Evolutionary conservation across 2,888 invertebrate genomes (phyloP).

Genomic region (Brachyopa scutellaris): DNA sequence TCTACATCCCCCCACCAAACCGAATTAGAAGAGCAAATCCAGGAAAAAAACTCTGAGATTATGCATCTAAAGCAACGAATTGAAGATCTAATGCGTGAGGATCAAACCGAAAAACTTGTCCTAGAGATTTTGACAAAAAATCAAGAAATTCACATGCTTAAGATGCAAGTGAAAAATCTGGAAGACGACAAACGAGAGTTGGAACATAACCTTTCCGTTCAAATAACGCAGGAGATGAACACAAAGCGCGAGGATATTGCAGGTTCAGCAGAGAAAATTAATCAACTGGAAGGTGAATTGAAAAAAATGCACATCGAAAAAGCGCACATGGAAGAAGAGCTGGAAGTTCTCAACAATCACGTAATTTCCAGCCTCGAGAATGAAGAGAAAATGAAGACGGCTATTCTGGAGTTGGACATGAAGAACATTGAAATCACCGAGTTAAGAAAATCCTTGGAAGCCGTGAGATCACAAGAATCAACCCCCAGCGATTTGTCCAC

Average conservation of each 20-base stretch:
- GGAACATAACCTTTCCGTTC: slow-evolving; percentile 78
- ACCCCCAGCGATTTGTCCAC: slow-evolving; percentile 73
- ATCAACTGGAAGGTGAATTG: slow-evolving; percentile 75
- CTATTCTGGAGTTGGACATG: slow-evolving; percentile 78
- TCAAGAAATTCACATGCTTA: slow-evolving; percentile 81
- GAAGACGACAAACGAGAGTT: slow-evolving; percentile 81
- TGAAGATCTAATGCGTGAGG: slow-evolving; percentile 82
- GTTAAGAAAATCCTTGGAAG: slow-evolving; percentile 77
- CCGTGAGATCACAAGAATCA: slow-evolving; percentile 66
- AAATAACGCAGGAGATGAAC: slow-evolving; percentile 76
- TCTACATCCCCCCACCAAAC: slow-evolving; percentile 1
- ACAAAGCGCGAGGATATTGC: slow-evolving; percentile 54
- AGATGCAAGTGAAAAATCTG: slow-evolving; percentile 81
- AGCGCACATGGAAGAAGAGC: slow-evolving; percentile 79
- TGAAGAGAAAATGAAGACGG: slow-evolving; percentile 80
- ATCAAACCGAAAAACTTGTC: slow-evolving; percentile 80
- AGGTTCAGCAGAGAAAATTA: slow-evolving; percentile 46
- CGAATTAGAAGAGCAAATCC: slow-evolving; percentile 76
- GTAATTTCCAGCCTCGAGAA: slow-evolving; percentile 78
- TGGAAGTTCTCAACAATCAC: slow-evolving; percentile 80
- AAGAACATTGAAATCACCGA: slow-evolving; percentile 81
- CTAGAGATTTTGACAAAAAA: slow-evolving; percentile 80
- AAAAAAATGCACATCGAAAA: slow-evolving; percentile 77
- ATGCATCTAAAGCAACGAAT: slow-evolving; percentile 79
- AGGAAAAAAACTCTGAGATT: slow-evolving; percentile 80